Evolutionary conservation across 2,113 vertebrate genomes (phyloP).

Genomic region (Archilochus colubris): DNA sequence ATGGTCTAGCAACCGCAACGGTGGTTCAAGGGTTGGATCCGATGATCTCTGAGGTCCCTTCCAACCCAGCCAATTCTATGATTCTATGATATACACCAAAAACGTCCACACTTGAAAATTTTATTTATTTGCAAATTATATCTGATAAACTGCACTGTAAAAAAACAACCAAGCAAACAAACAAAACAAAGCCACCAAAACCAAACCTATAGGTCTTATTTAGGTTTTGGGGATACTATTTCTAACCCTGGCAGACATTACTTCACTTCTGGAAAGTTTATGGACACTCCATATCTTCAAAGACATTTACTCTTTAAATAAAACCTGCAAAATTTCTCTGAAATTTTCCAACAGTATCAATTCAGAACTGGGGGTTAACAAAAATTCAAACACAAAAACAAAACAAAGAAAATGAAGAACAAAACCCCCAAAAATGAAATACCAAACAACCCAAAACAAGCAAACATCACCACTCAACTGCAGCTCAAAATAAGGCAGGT

Average conservation of each 20-base stretch:
- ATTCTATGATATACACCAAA: not conserved
- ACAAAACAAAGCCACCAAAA: too few relatives aligned
- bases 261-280: not conserved
- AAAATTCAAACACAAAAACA: too few relatives aligned
- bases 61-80: too few relatives aligned
- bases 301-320: not conserved
- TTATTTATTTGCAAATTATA: not conserved
- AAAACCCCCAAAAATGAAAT: too few relatives aligned
- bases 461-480: not conserved
- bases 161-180: not conserved
- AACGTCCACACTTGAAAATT: too few relatives aligned
- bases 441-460: too few relatives aligned
- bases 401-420: too few relatives aligned
- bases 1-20: too few relatives aligned
- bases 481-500: not conserved
- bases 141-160: not conserved
- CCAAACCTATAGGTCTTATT: not conserved
- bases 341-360: not conserved
- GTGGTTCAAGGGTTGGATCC: too few relatives aligned
- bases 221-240: not conserved
- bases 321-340: not conserved
- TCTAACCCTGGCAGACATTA: not conserved
- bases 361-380: not conserved
- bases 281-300: not conserved
- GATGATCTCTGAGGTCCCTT: too few relatives aligned